Base-by-base conservation (phyloP, 2,797 vertebrate genomes). In the Alca torda region DNA sequence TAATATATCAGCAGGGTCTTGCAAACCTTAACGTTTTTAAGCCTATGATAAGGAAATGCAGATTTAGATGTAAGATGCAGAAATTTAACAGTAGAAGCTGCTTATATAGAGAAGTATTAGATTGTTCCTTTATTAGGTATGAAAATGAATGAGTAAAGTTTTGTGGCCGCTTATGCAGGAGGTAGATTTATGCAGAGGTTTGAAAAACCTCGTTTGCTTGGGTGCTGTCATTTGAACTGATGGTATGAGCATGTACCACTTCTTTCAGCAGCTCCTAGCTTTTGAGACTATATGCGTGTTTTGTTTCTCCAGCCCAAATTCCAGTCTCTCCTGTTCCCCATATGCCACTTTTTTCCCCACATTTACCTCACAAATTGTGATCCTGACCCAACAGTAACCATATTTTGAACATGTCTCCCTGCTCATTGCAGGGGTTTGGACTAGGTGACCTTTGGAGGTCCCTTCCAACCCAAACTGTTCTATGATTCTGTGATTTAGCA, bases 301-400 rank as follows among this genome's bases (percentile, higher is more conserved):
- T 48, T 61, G 11, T 13, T 68, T 87, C 43, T 18, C 17, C 35
- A 73, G 15, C 12, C 43, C 24, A 39, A 73, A 16, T 57, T 84
- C 63, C 41, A 14, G 28, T 84, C 19, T 15, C 18, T 89, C 2
- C 21, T 88, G 8, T 56, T 92, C 20, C 21, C 6, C 12, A 3
- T 45, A 6, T 31, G 23, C 5, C 30, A 19, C 14, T 26, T 57
- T 37, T 4, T 4, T 1, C 14, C 15, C 5, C 10, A 14, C 5
- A 5, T 30, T 5, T 74, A 8, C 8, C 31, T 8, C 12, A 6
- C 37, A 41, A 26, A 21, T 39, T 12, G 10, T 54, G 39, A 24
- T 82, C 20, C 35, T 64, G 51, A 59, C 11, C 12, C 17, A 48
- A 3, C 14, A 59, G 18, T 72, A 46, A 5, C 35, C 13, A 13